Evolutionary conservation across 2,888 invertebrate species (phyloP).

Genomic region (Gandaritis pyraliata): DNA sequence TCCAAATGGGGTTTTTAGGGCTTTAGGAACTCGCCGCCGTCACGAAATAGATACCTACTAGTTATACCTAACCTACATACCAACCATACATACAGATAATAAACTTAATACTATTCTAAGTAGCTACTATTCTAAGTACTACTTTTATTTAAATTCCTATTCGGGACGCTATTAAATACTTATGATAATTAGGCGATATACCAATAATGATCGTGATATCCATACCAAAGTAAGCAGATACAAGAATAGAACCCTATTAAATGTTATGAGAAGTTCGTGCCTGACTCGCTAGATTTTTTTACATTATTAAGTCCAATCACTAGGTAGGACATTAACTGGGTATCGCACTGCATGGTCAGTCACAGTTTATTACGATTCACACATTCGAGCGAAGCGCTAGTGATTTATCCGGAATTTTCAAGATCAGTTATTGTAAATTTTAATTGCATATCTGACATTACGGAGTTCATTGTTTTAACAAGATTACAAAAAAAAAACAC

Average conservation of each 20-base stretch:
- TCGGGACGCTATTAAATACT: no score
- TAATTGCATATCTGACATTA: slow-evolving; percentile 1
- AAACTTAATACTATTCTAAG: no score
- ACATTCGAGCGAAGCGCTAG: slow-evolving; percentile 56
- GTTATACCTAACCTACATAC: no score
- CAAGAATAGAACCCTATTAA: slow-evolving; percentile 22
- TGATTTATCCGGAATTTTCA: slow-evolving; percentile 17
- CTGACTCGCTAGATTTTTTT: slow-evolving; percentile 36
- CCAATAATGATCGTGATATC: slow-evolving; percentile 21
- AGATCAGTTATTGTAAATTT: slow-evolving; percentile 19
- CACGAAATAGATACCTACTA: no score
- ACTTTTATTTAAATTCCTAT: no score
- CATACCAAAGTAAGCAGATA: slow-evolving; percentile 10
- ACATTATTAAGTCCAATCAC: slow-evolving; percentile 40
- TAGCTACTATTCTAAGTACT: no score
- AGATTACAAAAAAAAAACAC: slow-evolving; percentile 10
- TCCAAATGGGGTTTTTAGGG: no score
- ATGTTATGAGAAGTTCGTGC: slow-evolving; percentile 30
- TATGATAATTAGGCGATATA: neutral
- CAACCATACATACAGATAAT: no score
- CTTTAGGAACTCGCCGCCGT: no score
- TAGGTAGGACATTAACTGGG: slow-evolving; percentile 52
- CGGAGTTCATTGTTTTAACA: slow-evolving; percentile 23
- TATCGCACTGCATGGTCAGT: slow-evolving; percentile 47
- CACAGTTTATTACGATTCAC: slow-evolving; percentile 61